These are phyloP conservation scores for Trachelus troglodyta DNA, from an alignment of 2,888 invertebrate species.

Conservation along the genomic window DNA sequence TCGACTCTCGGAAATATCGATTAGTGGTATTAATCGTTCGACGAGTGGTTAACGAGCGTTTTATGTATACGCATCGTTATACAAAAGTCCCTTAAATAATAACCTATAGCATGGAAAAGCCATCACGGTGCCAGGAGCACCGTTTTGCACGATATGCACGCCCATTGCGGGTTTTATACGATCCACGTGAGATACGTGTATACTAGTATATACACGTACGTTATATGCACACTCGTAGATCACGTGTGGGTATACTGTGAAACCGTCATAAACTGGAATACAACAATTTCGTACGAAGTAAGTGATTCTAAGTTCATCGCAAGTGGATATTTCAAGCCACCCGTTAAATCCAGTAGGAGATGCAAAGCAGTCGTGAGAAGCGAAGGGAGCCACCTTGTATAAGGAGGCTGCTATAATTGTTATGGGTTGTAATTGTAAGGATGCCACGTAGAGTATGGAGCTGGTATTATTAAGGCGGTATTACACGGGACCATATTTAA, in stretches of 20 bases:
- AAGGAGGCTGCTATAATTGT: neutral
- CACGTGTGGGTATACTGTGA: neutral
- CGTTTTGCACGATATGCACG: conserved; percentile 13
- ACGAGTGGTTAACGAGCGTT: neutral
- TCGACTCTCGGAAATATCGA: neutral
- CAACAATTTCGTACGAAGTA: neutral
- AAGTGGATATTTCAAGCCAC: neutral
- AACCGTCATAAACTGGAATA: neutral
- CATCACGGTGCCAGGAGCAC: conserved; percentile 20
- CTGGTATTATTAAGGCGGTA: neutral
- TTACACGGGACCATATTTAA: neutral
- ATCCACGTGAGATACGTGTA: neutral
- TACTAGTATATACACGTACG: neutral
- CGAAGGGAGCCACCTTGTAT: neutral
- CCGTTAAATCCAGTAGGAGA: neutral
- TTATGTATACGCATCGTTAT: neutral
- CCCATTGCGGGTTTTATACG: neutral
- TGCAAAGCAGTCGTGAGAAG: neutral
- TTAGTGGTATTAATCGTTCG: neutral
- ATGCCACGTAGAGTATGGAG: neutral
- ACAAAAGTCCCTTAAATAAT: conserved; percentile 22
- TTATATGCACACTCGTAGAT: neutral
- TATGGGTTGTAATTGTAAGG: neutral
- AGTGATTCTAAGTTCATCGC: neutral
- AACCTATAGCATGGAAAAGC: conserved; percentile 14